Evolutionary conservation across 2,797 vertebrate species (phyloP), one percentile per base, ranked within the genome.

Genomic region (Chaenodraco wilsoni): DNA sequence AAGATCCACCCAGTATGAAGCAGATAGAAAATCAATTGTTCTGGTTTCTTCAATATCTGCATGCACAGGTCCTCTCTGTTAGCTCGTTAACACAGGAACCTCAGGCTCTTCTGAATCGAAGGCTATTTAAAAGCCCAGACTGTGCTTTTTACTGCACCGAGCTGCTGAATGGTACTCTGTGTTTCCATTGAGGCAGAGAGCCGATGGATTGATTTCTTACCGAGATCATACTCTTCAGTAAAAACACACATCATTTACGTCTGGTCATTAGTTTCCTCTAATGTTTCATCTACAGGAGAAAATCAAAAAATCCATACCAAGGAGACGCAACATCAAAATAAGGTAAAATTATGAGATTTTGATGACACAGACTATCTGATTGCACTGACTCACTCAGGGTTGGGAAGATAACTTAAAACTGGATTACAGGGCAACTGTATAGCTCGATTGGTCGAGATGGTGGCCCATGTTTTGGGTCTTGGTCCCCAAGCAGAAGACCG

Each of bases 81-180:
- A 68, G 67, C 76, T 82, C 54, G 77, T 85, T 84, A 88, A 72
- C 68, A 16, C 64, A 23, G 59, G 52, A 57, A 52, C 67, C 77
- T 61, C 76, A 2, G 66, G 72, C 77, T 7, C 43, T 19, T 59
- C 9, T 66, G 6, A 49, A 51, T 81, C 65, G 14, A 69, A 74
- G 45, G 31, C 58, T 72, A 14, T 81, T 74, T 72, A 56, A 72
- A 83, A 82, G 56, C 74, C 27, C 81, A 63, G 65, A 16, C 65
- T 72, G 63, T 58, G 72, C 27, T 27, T 27, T 27, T 27, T 27
- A 27, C 27, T 27, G 27, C 5, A 5, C 4, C 43, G 71, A 67
- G 62, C 31, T 43, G 58, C 66, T 61, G 74, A 37, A 59, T 69
- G 63, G 27, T 23, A 5, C 0, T 40, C 64, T 65, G 55, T 49